Base-by-base conservation (phyloP, 2,113 vertebrate genomes). In the Elephantulus edwardii region DNA sequence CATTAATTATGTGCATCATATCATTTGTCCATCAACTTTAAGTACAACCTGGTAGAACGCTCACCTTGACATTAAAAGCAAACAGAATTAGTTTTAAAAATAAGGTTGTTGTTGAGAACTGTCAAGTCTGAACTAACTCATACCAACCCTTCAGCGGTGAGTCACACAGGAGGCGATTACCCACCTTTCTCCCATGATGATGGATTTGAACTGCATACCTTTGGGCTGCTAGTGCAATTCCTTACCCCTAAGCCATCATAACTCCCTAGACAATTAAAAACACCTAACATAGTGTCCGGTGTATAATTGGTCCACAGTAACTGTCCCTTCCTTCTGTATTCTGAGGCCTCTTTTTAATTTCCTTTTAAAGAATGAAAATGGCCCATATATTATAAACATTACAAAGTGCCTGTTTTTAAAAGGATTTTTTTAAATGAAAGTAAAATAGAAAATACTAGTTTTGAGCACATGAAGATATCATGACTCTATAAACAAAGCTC, bases 391-490 rank as follows among this genome's bases (percentile, higher is more conserved):
- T 83, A 30, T 38, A 87, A 71, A 75, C 46, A 60, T 42, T 28
- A 33, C 46, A 60, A 33, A 17, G 9, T 75, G 52, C 24, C 71
- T 48, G 40, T 16, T 79, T 88, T 91, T 72, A 17, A 81, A 68
- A 11, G 83, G 12, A 7, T 42, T 26, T 64, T 89, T 88, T 76
- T 22, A 38, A 93, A n/a, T n/a, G n/a, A n/a, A 87, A 26, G 33
- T 50, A 14, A 86, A 90, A 8, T 85, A 44, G 56, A 70, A 60
- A 77, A 56, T 50, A n/a, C 4, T 48, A 11, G 60, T 58, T 86
- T 91, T 93, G 40, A 79, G 64, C 71, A 40, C 77, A 82, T 33
- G 71, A 42, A 90, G 54, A 46, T n/a, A n/a, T 2, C 54, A 71
- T 9, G 8, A 20, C 46, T 52, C 80, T 78, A 6, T n/a, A 16